These are phyloP conservation scores for Leptinotarsa tumamoca DNA, from an alignment of 2,888 invertebrate species.

Conservation along the genomic window DNA sequence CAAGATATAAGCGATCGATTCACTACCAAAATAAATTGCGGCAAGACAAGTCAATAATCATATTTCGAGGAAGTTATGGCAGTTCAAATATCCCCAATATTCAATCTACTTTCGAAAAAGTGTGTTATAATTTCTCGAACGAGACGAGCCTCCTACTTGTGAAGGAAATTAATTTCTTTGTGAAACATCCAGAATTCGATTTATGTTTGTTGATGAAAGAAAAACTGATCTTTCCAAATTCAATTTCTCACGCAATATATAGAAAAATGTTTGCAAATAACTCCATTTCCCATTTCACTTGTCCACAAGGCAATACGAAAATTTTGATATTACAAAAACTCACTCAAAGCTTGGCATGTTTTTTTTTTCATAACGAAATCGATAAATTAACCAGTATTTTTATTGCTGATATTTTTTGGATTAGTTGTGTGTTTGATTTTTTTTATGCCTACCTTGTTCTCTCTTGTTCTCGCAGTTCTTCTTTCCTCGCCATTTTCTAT, in stretches of 20 bases:
- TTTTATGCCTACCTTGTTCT: too few relatives aligned
- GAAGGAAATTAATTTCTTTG: slow-evolving; percentile 19
- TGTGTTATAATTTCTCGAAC: not conserved
- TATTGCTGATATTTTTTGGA: too few relatives aligned
- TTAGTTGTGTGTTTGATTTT: too few relatives aligned
- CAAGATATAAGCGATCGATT: not conserved
- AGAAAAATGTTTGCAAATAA: not conserved
- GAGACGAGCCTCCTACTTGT: slow-evolving; percentile 2
- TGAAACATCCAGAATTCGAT: slow-evolving; percentile 10
- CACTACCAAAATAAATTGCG: not conserved
- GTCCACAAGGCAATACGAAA: too few relatives aligned
- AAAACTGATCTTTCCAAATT: not conserved
- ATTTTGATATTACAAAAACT: too few relatives aligned
- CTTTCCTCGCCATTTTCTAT: too few relatives aligned
- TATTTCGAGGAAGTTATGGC: not conserved
- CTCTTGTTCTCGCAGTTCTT: too few relatives aligned
- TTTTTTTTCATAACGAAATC: too few relatives aligned
- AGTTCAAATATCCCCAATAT: slow-evolving; percentile 9
- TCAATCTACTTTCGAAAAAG: not conserved
- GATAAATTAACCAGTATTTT: too few relatives aligned
- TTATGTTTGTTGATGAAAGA: slow-evolving; percentile 2
- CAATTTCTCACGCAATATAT: not conserved
- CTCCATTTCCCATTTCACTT: too few relatives aligned
- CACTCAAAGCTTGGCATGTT: too few relatives aligned
- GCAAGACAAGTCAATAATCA: not conserved